Base-by-base conservation (phyloP, 2,797 vertebrate species). In the Tokudaia muenninki region DNA sequence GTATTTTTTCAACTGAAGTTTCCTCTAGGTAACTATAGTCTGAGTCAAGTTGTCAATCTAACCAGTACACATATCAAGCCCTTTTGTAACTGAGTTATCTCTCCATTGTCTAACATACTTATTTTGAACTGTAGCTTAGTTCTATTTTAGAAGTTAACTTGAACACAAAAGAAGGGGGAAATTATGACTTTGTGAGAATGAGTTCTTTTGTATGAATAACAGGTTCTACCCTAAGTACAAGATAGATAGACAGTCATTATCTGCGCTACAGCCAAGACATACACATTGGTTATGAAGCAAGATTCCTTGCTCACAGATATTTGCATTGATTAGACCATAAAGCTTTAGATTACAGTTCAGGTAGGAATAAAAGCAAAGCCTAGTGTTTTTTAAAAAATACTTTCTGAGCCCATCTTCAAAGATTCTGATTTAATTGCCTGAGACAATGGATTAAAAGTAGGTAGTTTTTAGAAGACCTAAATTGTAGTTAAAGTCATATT, bases 251-350 rank as follows among this genome's bases (percentile, higher is more conserved):
- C 3, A 52, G 37, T 84, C 77, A 57, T 94, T 59, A 50, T n/a
- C 19, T 93, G 44, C 19, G 65, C 93, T 92, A 93, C 92, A 93
- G 77, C 2, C n/a, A 94, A 93, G 31, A 3, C 26, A 79, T 37
- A 52, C 41, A 79, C 80, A 92, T 87, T 82, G 84, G 7, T 86
- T 67, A 94, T 93, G 90, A 94, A 95, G 13, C 50, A 90, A 74
- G 22, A 87, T 34, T 90, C 79, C 31, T 95, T 80, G 4, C 80
- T 91, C 37, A 63, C 57, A 41, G 57, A 84, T 10, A 92, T 96
- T 88, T 82, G 16, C 14, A 74, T 12, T 92, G 55, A 93, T 55
- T 50, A 31, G 63, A n/a, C 11, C 44, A 88, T 78, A 84, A 96
- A 91, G 82, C 59, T 41, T 92, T 82, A 72, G 37, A 61, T 24